Base-by-base conservation (phyloP, 2,797 vertebrate genomes). In the Petrocephalus sullivani region DNA sequence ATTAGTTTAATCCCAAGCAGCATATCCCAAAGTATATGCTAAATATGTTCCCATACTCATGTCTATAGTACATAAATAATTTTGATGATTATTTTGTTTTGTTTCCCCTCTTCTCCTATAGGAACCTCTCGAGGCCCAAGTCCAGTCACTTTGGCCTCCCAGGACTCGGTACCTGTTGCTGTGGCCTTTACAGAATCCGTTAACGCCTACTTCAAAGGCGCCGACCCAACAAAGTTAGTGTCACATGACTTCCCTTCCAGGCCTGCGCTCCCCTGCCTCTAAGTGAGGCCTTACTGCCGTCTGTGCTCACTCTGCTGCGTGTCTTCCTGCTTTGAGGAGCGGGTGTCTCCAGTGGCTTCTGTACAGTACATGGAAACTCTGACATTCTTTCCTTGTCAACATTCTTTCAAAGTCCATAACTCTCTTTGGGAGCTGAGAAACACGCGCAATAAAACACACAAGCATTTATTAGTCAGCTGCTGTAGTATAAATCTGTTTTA, bases 191-290 rank as follows among this genome's bases (percentile, higher is more conserved):
- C 98, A 58, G 98, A 99, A 90, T 98, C 98, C 41, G 97, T 99
- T 94, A 99, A 99, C 95, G 98, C 98, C 90, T 99, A 99, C 96
- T 99, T 99, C 96, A 99, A 99, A 98, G 98, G 98, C 95, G 97
- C 98, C 94, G 98, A 99, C 95, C 98, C 98, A 89, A 95, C 96
- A 92, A 99, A 98, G 98, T 99, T 95, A 95, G 95, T 96, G 92
- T 88, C 84, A 51, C 7, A 4, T 54, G 60, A 23, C 86, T 85
- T 21, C 71, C 5, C 28, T 7, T 61, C 88, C 41, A 41, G 41
- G 41, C 41, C 3, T 3, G 53, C 54, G 8, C 84, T 53, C 49
- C 54, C 53, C 54, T 7, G 54, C 54, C 54, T 5, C 41, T 46
- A 46, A 46, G 41, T 46, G 41, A 46, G 41, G 41, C 41, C 41